Conservation (phyloP, 2,113 vertebrate species). For the Phoxinus phoxinus region DNA sequence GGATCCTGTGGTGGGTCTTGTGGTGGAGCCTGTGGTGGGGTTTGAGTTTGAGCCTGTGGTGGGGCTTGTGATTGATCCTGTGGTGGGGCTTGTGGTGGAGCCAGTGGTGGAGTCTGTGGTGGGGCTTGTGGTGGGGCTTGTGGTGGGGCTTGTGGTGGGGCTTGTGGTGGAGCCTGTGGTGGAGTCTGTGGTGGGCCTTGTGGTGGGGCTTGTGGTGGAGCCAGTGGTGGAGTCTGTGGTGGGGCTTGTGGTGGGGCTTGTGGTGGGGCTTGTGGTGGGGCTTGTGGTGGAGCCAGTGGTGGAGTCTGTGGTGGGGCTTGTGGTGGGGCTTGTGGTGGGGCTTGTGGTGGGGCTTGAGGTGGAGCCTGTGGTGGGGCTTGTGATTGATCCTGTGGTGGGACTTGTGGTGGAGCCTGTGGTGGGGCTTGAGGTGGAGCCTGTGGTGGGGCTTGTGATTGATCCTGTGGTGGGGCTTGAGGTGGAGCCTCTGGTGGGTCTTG, state of each 20-base stretch:
- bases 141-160: neutral
- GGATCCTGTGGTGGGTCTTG: neutral
- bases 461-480: neutral
- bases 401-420: neutral
- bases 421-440: neutral
- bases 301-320: neutral
- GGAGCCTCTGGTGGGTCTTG: rapidly evolving
- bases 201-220: neutral
- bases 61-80: neutral
- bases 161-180: neutral
- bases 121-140: neutral
- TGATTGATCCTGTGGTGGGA: too few species aligned
- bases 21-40: neutral
- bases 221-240: neutral
- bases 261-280: neutral
- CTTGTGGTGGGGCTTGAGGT: rapidly evolving
- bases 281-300: neutral
- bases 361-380: neutral
- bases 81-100: neutral
- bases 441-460: neutral
- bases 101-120: neutral
- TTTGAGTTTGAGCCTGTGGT: neutral
- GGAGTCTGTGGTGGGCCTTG: rapidly evolving
- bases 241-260: neutral
- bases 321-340: rapidly evolving